Evolutionary conservation across 2,888 invertebrate genomes (phyloP).

Genomic region (Acrocyrtus sp.): DNA sequence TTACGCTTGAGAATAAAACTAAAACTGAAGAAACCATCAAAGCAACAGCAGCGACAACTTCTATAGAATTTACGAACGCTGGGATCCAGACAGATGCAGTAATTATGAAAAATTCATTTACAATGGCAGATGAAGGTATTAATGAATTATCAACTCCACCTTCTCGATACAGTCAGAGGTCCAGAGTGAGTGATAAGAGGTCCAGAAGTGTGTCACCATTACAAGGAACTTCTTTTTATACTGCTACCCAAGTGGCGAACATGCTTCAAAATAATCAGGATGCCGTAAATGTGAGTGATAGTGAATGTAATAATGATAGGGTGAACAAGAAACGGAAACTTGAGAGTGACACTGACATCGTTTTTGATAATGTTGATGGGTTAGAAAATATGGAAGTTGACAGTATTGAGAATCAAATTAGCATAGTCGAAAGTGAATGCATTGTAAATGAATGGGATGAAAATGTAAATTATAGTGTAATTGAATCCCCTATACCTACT

Average conservation of each 20-base stretch:
- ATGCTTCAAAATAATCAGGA: constrained; percentile 1
- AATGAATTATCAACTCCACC: background rate
- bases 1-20: too few species aligned
- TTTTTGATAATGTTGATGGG: constrained; percentile 12
- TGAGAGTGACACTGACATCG: constrained; percentile 11
- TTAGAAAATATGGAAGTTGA: background rate
- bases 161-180: background rate
- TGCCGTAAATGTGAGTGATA: constrained; percentile 4
- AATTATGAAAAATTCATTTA: too few species aligned
- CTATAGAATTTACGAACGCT: background rate
- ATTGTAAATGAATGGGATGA: too few species aligned
- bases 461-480: too few species aligned
- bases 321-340: constrained; percentile 47
- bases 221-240: background rate
- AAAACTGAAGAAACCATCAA: background rate
- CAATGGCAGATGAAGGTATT: too few species aligned
- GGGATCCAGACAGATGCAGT: too few species aligned
- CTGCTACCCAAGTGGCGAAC: constrained; percentile 30
- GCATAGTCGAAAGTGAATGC: too few species aligned
- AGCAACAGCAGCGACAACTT: background rate
- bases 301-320: constrained; percentile 1
- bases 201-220: constrained; percentile 31
- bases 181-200: constrained; percentile 21
- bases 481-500: too few species aligned
- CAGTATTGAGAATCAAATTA: too few species aligned